These are phyloP conservation scores for Luffia ferchaultella DNA, from an alignment of 2,888 invertebrate species.

Conservation along the genomic window DNA sequence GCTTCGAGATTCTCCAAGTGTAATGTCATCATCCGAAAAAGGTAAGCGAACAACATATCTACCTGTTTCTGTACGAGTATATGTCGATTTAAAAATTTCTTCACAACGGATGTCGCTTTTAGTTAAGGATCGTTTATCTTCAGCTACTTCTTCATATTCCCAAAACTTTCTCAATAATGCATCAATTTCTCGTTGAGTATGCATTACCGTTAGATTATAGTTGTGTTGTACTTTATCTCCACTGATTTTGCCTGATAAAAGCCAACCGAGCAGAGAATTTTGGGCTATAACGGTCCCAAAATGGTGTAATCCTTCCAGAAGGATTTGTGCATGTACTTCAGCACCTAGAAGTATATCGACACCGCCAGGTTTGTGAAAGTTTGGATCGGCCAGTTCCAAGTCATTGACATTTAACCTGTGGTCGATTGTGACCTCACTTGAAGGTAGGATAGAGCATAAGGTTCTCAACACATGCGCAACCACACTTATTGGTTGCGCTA, in stretches of 20 bases:
- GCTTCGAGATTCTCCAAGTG: background rate
- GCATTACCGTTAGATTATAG: background rate
- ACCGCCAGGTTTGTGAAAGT: background rate
- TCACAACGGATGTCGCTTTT: background rate
- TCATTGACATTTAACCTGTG: too few relatives aligned
- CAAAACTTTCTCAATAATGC: background rate
- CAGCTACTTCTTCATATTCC: background rate
- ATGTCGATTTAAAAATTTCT: background rate
- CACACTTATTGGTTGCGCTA: too few relatives aligned
- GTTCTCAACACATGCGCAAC: too few relatives aligned
- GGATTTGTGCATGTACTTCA: background rate
- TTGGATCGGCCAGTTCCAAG: background rate
- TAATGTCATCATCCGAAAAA: background rate
- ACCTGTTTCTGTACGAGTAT: background rate
- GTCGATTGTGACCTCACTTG: too few relatives aligned
- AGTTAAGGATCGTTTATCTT: background rate
- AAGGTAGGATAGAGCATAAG: too few relatives aligned
- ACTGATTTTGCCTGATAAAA: too few relatives aligned
- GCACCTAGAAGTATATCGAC: background rate
- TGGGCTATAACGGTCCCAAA: background rate
- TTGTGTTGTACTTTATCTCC: background rate
- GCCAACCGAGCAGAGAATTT: background rate
- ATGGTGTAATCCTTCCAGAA: background rate
- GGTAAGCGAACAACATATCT: background rate
- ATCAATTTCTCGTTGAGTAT: background rate